Evolutionary conservation across 2,888 invertebrate genomes (phyloP), one percentile per base, ranked within the genome.

Genomic region (Brenthis hecate): DNA sequence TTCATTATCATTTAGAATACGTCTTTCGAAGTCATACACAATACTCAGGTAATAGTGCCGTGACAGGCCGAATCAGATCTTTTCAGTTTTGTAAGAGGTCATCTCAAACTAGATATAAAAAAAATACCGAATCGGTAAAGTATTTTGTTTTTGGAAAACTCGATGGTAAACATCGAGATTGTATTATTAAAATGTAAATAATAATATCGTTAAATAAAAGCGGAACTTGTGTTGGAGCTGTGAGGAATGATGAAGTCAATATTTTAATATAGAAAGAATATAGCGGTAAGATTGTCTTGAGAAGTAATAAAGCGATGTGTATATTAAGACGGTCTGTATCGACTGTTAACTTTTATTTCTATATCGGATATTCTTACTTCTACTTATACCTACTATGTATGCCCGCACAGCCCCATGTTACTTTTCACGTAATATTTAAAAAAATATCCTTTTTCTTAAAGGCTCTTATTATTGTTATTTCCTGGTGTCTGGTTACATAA

Each of bases 351-450:
- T n/a, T 36, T 57, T 61, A 61, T 14, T 19, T 43, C 62, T 53
- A 53, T 19, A 32, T 36, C 13, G 19, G 6, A 14, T 54, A 28
- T 14, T 8, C 53, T 62, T 62, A 62, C 13, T 36, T 54, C 62
- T 62, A 62, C 53, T 53, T 62, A 62, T 36, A 51, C 19, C 19
- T 19, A 19, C 53, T 62, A 61, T 53, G 43, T 54, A 36, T 62
- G 19, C 62, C 62, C 36, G 53, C 62, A 62, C 62, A 62, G 62
- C 62, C 62, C 62, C 54, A 62, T 62, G 54, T 62, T 54, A 54
- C 43, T 43, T 36, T 32, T 53, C 36, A 51, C 28, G 13, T 62
- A 50, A 60, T 61, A 53, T 61, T 51, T 53, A 19, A 62, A 62
- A 62, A 62, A 62, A 62, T 60, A 62, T 53, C 19, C 11, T 54